Evolutionary conservation across 2,888 invertebrate species (phyloP).

Genomic region (Pilophorus perplexus): DNA sequence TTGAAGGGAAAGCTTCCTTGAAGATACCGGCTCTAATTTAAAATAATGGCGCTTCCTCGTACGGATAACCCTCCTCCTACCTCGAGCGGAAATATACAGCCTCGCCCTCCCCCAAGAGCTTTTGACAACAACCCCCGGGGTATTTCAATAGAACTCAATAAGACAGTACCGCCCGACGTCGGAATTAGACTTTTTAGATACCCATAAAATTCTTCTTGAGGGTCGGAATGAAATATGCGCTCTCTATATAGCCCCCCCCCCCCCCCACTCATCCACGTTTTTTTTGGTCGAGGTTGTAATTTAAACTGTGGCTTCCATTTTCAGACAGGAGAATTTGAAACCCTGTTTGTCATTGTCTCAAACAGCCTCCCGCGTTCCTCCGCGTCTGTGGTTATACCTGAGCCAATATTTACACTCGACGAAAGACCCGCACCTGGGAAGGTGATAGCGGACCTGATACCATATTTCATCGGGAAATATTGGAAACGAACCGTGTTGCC

Average conservation of each 20-base stretch:
- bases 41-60: conserved; percentile 14
- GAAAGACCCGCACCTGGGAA: conserved; percentile 4
- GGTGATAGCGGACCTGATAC: not conserved
- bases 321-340: not conserved
- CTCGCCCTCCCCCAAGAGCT: not conserved
- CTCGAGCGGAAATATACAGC: not conserved
- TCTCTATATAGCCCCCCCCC: conserved; percentile 1
- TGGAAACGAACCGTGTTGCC: too few species aligned
- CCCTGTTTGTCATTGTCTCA: conserved; percentile 12
- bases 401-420: conserved; percentile 21
- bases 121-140: conserved; percentile 22
- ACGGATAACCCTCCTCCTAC: not conserved
- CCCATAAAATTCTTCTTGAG: conserved; percentile 29
- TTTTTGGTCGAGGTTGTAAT: conserved; percentile 15
- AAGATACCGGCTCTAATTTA: conserved; percentile 15
- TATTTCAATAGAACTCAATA: conserved; percentile 29
- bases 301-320: conserved; percentile 16
- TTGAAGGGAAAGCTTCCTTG: conserved; percentile 9
- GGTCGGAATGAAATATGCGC: conserved; percentile 30
- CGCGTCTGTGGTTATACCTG: not conserved
- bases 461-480: conserved; percentile 8
- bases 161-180: not conserved
- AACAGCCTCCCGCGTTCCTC: not conserved
- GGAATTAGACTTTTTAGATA: conserved; percentile 34
- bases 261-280: not conserved